Conservation (phyloP, 2,113 vertebrate species). For the Hemiprocne comata region DNA sequence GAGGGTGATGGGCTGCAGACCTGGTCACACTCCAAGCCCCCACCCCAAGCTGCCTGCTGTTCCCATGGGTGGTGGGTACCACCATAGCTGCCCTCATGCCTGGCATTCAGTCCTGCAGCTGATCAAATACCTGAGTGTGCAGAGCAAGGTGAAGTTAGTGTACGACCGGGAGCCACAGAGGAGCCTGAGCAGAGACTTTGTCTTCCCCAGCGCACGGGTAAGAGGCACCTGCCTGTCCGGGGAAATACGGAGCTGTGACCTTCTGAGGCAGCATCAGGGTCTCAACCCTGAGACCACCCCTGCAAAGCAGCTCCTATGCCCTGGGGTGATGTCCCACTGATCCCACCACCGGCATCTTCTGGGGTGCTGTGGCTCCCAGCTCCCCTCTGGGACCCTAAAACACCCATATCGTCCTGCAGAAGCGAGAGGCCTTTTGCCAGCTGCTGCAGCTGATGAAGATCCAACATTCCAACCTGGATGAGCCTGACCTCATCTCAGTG, state of each 20-base stretch:
- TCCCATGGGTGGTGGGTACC: not conserved
- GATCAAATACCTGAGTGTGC: slow-evolving; percentile 82
- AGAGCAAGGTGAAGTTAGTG: slow-evolving; percentile 80
- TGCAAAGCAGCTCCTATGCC: rapidly evolving
- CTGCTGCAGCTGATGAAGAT: slow-evolving; percentile 98
- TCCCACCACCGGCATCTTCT: not conserved
- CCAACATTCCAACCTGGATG: slow-evolving; percentile 95
- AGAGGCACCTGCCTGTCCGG: not conserved
- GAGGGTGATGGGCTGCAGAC: not conserved
- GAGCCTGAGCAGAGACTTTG: slow-evolving; percentile 79
- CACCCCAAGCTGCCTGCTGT: rapidly evolving
- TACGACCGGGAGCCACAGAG: slow-evolving; percentile 75
- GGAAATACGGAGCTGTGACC: too few relatives aligned
- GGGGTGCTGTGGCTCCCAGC: not conserved
- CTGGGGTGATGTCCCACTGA: not conserved
- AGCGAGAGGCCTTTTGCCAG: slow-evolving; percentile 95
- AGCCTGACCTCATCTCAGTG: slow-evolving; percentile 96
- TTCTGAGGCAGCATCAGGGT: not conserved
- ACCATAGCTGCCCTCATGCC: rapidly evolving
- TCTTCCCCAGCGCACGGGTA: slow-evolving; percentile 81
- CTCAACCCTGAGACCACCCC: not conserved
- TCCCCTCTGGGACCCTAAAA: not conserved
- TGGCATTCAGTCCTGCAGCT: slow-evolving; percentile 81
- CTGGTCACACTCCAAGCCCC: rapidly evolving
- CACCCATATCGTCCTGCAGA: slow-evolving; percentile 61